phyloP scores from a whole-genome alignment of 2,888 invertebrate species.

The Latheticus oryzae region DNA sequence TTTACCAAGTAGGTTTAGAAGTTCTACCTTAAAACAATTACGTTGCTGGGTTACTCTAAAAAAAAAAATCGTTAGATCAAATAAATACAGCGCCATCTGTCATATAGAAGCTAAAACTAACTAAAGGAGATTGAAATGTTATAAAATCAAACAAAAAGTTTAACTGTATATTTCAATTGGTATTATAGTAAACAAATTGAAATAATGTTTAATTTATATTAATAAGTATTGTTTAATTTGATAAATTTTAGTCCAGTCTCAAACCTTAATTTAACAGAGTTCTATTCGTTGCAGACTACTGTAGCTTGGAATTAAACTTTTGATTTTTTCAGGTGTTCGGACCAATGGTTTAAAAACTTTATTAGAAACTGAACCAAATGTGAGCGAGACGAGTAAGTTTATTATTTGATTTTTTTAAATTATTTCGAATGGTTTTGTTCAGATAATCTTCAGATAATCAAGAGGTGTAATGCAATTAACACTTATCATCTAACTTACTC shows the following conservation, averaged over 20 bases:
- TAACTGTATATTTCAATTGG: too few relatives aligned
- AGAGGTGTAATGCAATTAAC: too few relatives aligned
- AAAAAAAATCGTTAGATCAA: background rate
- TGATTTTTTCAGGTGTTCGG: constrained; percentile 67
- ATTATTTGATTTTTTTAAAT: too few relatives aligned
- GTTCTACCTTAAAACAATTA: constrained; percentile 13
- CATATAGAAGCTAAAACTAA: constrained; percentile 4
- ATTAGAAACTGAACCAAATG: constrained; percentile 75
- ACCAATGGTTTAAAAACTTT: constrained; percentile 58
- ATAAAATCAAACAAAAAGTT: too few relatives aligned
- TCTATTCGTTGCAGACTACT: background rate
- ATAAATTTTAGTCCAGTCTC: background rate
- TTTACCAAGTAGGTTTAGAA: constrained; percentile 8
- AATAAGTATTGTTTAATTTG: too few relatives aligned
- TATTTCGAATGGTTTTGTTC: too few relatives aligned
- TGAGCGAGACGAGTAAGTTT: constrained; percentile 81
- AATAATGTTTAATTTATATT: too few relatives aligned
- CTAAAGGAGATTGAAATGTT: constrained; percentile 9
- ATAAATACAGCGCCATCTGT: constrained; percentile 25
- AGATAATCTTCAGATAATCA: too few relatives aligned
- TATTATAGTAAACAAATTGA: too few relatives aligned
- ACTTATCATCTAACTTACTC: too few relatives aligned
- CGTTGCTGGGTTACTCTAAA: background rate
- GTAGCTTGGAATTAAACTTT: background rate
- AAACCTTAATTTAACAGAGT: background rate